phyloP scores from a whole-genome alignment of 2,888 invertebrate species.

The Acanthosepion lycidas region DNA sequence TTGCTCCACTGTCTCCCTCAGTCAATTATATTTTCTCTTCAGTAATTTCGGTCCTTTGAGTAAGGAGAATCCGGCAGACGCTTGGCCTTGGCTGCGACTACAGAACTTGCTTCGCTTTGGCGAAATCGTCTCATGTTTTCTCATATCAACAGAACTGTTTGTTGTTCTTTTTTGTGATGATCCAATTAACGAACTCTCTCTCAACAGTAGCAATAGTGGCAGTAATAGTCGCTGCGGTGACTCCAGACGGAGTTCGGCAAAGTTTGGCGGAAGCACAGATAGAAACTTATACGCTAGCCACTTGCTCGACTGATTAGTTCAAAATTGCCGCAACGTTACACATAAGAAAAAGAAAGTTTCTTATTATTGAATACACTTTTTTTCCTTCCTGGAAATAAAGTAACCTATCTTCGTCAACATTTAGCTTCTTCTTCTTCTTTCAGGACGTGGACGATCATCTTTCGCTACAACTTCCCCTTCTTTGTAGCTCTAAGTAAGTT shows the following conservation, averaged over 20 bases:
- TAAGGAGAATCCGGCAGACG: conserved; percentile 55
- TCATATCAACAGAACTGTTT: neutral
- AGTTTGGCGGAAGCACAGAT: neutral
- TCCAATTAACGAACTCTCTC: neutral
- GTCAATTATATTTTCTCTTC: conserved; percentile 51
- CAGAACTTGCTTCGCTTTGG: conserved; percentile 59
- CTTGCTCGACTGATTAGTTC: neutral
- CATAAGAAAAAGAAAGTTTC: neutral
- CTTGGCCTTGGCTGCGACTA: conserved; percentile 64
- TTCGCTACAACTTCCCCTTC: no score
- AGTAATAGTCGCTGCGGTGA: neutral
- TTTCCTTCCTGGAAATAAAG: no score
- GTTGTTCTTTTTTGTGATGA: neutral
- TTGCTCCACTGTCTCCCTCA: conserved; percentile 55
- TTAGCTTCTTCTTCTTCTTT: no score
- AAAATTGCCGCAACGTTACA: no score
- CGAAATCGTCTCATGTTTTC: conserved; percentile 50
- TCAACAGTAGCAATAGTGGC: neutral
- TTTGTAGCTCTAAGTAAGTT: no score
- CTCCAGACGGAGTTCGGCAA: neutral
- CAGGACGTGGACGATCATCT: no score
- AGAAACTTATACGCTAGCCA: neutral
- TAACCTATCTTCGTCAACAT: no score
- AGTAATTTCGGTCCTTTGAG: conserved; percentile 57
- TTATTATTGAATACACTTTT: neutral